Evolutionary conservation across 2,797 vertebrate genomes (phyloP), one percentile per base, ranked within the genome.

Genomic region (Simalia tracyae): DNA sequence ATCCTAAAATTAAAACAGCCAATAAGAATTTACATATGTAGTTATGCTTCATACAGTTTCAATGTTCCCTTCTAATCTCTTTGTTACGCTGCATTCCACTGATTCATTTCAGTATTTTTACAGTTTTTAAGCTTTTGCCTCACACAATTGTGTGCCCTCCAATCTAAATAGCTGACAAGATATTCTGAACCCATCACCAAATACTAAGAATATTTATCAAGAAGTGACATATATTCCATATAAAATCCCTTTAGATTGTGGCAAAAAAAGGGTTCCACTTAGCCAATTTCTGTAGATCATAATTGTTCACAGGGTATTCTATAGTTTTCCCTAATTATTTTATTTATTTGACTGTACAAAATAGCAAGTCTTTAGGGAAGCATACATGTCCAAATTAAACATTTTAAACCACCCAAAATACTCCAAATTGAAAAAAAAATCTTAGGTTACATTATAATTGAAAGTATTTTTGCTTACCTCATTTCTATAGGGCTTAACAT

Each of bases 401-500:
- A 36, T 64, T 56, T 84, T 64, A 12, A 84, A 59, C 17, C 17
- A 88, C 14, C 0, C 19, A 42, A 42, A 54, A 68, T 14, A 88
- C 14, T 0, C 19, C 28, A 42, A 54, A 68, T 14, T 50, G 36
- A 4, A 12, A 26, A 66, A 66, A 88, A 4, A 26, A 42, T n/a
- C 63, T 2, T 26, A 61, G 9, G 15, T 3, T n/a, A 42, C 59
- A 76, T n/a, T 42, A 1, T 46, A 19, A 15, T 54, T 36, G 22
- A 89, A 42, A 89, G 12, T 24, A 10, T 64, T 88, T 91, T 76
- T 56, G 22, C 90, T 1, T 84, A 99, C 99, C 98, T 99, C 99
- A 89, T 99, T 99, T 88, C 98, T 98, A 95, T 99, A 99, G 0
- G 99, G 99, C 95, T 99, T 99, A 86, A 99, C 99, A 9, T 99